Evolutionary conservation across 2,888 invertebrate genomes (phyloP).

Genomic region (Drosophila birchii): DNA sequence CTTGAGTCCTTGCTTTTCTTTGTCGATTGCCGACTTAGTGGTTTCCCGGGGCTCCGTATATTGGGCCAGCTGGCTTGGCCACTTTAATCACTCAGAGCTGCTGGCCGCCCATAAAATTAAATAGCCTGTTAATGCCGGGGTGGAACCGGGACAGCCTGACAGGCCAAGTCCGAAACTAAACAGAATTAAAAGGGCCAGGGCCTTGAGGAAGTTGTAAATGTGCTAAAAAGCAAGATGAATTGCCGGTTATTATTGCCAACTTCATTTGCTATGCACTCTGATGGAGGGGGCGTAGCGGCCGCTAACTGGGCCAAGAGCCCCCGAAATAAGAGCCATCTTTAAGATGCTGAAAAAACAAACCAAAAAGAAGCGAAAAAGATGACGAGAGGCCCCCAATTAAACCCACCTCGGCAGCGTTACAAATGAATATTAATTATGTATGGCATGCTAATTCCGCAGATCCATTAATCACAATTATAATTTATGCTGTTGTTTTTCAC

Average conservation of each 20-base stretch:
- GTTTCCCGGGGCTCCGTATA: conserved; percentile 31
- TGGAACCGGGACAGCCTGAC: not conserved
- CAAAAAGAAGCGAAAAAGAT: not conserved
- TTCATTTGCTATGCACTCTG: conserved; percentile 43
- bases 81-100: conserved; percentile 52
- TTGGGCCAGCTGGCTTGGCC: conserved; percentile 42
- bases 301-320: conserved; percentile 31
- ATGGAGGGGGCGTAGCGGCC: not conserved
- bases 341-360: conserved; percentile 28
- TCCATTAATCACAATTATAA: conserved; percentile 60
- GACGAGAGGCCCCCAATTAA: conserved; percentile 19
- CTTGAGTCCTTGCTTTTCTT: conserved; percentile 22
- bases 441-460: conserved; percentile 47
- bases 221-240: conserved; percentile 71
- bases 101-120: conserved; percentile 37
- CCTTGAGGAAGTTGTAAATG: conserved; percentile 61
- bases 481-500: conserved; percentile 39
- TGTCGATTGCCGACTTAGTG: conserved; percentile 41
- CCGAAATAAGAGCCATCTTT: conserved; percentile 48
- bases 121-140: conserved; percentile 15
- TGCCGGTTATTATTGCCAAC: conserved; percentile 63
- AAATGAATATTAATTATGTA: conserved; percentile 52
- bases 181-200: conserved; percentile 6
- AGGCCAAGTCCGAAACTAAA: not conserved
- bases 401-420: conserved; percentile 29